Evolutionary conservation across 1,140 invertebrate species (phyloP).

Genomic region (Halyomorpha halys): DNA sequence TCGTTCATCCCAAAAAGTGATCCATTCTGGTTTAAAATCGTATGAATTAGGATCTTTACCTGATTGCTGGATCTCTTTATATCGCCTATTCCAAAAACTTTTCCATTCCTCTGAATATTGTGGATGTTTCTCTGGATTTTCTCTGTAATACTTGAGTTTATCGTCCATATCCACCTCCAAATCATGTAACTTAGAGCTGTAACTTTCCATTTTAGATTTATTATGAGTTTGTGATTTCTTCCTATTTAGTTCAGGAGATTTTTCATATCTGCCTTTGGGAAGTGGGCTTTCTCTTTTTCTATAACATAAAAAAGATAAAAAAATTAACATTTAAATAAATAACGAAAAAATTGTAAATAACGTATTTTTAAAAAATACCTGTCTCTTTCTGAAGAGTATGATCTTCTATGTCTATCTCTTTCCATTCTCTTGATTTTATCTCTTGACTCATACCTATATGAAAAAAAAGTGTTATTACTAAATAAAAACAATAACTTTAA

Average conservation of each 20-base stretch:
- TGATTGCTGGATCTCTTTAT: slow-evolving; percentile 53
- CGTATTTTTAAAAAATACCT: neutral
- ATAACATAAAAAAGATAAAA: neutral
- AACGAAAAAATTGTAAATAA: no score
- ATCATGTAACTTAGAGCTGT: slow-evolving; percentile 32
- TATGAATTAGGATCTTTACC: slow-evolving; percentile 59
- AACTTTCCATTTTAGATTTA: slow-evolving; percentile 6
- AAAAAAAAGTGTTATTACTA: no score
- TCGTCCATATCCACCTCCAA: slow-evolving; percentile 43
- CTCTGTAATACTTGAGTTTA: slow-evolving; percentile 59
- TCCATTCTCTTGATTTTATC: neutral
- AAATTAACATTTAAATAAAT: no score
- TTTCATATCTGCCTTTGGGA: neutral
- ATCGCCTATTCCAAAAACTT: slow-evolving; percentile 68
- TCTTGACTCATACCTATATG: neutral
- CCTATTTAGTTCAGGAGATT: slow-evolving; percentile 3
- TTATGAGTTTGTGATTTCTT: neutral
- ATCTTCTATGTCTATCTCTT: neutral
- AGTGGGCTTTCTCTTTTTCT: neutral
- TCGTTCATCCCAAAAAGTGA: slow-evolving; percentile 65
- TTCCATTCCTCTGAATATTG: slow-evolving; percentile 79
- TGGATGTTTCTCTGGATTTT: slow-evolving; percentile 76
- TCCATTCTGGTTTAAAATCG: slow-evolving; percentile 81
- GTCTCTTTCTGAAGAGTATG: neutral
- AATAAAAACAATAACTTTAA: no score